Conservation (phyloP, 2,888 invertebrate genomes). For the Lasioglossum morio region DNA sequence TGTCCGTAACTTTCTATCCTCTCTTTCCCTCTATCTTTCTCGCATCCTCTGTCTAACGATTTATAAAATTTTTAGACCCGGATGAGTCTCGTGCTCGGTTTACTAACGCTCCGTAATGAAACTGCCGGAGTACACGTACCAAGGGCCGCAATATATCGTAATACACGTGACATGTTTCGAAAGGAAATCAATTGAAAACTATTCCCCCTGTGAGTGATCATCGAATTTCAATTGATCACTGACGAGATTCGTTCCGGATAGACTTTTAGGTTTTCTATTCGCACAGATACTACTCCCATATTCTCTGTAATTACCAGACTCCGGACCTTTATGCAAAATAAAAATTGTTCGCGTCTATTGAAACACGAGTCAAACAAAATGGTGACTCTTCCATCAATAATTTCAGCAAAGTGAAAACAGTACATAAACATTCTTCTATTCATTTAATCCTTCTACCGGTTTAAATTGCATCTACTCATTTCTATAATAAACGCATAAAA, state of each 20-base stretch:
- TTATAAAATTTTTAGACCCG: constrained; percentile 33
- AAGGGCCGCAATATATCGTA: background rate
- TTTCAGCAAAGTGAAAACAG: too few species aligned
- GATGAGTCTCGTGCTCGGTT: background rate
- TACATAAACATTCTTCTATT: too few species aligned
- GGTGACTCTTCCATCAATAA: too few species aligned
- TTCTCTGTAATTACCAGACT: background rate
- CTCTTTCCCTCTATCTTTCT: background rate
- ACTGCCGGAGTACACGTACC: background rate
- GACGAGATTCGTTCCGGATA: background rate
- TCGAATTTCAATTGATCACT: background rate
- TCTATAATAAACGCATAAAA: too few species aligned
- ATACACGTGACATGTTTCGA: background rate
- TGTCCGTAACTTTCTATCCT: background rate
- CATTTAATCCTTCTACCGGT: too few species aligned
- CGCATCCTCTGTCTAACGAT: background rate
- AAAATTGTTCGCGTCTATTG: too few species aligned
- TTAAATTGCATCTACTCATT: too few species aligned
- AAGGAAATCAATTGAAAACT: background rate
- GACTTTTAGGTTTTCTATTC: background rate
- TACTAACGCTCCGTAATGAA: constrained; percentile 13
- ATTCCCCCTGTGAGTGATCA: background rate
- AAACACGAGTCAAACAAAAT: too few species aligned
- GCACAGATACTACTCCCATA: background rate
- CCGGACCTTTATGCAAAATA: too few species aligned